Conservation (phyloP, 2,113 vertebrate genomes). For the Abramis brama region DNA sequence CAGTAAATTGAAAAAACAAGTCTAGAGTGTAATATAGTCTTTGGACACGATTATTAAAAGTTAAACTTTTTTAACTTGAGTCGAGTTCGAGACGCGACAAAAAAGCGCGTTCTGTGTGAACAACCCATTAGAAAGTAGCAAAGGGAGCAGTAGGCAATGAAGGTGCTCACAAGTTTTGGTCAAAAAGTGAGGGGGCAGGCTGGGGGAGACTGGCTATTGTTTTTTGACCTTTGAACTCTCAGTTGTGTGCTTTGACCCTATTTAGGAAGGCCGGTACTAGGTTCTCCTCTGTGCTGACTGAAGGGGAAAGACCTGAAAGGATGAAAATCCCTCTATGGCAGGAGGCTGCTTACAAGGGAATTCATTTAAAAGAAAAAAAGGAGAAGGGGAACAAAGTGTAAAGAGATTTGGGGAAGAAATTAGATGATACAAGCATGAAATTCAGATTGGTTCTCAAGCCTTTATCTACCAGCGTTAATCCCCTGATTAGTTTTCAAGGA, state of each 20-base stretch:
- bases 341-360: conserved; percentile 48
- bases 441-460: conserved; percentile 43
- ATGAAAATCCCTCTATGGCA: conserved; percentile 52
- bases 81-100: neutral
- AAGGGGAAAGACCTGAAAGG: conserved; percentile 51
- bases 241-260: conserved; percentile 47
- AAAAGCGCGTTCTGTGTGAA: neutral
- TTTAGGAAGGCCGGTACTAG: conserved; percentile 39
- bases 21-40: too few relatives aligned
- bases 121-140: conserved; percentile 37
- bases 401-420: conserved; percentile 40
- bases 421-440: conserved; percentile 56
- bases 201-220: conserved; percentile 50
- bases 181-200: conserved; percentile 29
- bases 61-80: neutral
- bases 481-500: conserved; percentile 59
- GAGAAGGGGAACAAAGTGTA: conserved; percentile 43
- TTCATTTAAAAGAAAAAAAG: conserved; percentile 51
- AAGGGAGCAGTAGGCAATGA: neutral
- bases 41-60: neutral
- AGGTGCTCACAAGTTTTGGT: conserved; percentile 33
- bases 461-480: conserved; percentile 50
- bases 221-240: conserved; percentile 52
- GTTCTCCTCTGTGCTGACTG: conserved; percentile 42
- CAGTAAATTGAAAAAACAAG: too few relatives aligned